A percentile compares a stretch with the other conserved stretches of the same genome.
Evolutionary conservation across 2,113 vertebrate species (phyloP).

Genomic region (Fregata magnificens): DNA sequence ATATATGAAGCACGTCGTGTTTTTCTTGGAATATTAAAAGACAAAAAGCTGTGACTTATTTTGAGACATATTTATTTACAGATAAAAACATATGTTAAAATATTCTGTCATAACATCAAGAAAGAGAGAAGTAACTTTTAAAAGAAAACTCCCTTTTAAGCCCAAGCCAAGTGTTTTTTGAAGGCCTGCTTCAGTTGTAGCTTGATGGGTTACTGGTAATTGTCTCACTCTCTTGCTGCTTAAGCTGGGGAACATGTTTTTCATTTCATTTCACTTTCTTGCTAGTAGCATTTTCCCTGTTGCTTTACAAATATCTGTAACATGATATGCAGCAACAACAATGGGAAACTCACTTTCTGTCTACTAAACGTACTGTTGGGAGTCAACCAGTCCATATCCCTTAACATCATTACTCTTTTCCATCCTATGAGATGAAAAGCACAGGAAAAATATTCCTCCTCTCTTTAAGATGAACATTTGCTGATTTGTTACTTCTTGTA

Average conservation of each 20-base stretch:
- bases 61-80: neutral
- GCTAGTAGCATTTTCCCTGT: neutral
- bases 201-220: neutral
- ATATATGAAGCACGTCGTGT: neutral
- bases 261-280: neutral
- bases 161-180: rapidly evolving
- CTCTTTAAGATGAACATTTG: neutral
- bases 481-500: neutral
- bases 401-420: neutral
- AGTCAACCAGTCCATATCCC: neutral
- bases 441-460: neutral
- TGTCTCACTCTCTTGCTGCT: neutral
- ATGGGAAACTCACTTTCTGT: neutral
- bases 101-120: neutral
- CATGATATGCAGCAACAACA: neutral
- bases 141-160: neutral
- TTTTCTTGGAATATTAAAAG: neutral
- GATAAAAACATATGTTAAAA: neutral
- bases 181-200: neutral
- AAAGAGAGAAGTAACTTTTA: neutral
- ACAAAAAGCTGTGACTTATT: neutral
- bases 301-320: neutral
- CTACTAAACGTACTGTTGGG: neutral
- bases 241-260: neutral
- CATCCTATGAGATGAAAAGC: neutral